Conservation (phyloP, 2,797 vertebrate species). For the Argya squamiceps region DNA sequence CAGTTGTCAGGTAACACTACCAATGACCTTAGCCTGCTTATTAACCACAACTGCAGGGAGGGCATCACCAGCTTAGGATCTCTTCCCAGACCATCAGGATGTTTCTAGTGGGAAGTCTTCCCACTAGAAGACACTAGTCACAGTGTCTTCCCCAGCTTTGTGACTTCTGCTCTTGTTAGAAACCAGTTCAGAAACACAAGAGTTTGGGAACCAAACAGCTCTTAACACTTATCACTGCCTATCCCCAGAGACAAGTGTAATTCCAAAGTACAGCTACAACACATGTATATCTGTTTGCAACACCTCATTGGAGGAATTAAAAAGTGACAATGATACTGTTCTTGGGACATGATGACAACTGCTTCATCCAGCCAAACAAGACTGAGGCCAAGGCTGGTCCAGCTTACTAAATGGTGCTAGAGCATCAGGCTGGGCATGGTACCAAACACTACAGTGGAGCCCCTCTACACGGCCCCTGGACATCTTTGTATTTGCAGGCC, state of each 20-base stretch:
- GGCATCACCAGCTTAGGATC: not conserved
- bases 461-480: not conserved
- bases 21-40: not conserved
- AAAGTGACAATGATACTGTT: slow-evolving; percentile 1
- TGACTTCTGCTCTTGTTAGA: not conserved
- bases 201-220: not conserved
- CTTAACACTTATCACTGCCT: slow-evolving; percentile 1
- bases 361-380: slow-evolving; percentile 7
- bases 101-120: not conserved
- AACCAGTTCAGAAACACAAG: not conserved
- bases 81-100: not conserved
- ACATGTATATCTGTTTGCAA: slow-evolving; percentile 27
- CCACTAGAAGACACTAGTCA: too few species aligned
- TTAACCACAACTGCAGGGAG: not conserved
- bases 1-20: not conserved
- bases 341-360: slow-evolving; percentile 1
- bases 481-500: not conserved
- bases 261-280: not conserved
- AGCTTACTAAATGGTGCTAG: slow-evolving; percentile 15
- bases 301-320: slow-evolving; percentile 37
- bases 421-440: slow-evolving; percentile 33
- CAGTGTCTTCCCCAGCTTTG: not conserved
- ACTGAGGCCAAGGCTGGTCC: not conserved
- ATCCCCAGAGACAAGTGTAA: not conserved
- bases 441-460: slow-evolving; percentile 24